Conservation (phyloP, 2,113 vertebrate species). For the Anolis carolinensis region DNA sequence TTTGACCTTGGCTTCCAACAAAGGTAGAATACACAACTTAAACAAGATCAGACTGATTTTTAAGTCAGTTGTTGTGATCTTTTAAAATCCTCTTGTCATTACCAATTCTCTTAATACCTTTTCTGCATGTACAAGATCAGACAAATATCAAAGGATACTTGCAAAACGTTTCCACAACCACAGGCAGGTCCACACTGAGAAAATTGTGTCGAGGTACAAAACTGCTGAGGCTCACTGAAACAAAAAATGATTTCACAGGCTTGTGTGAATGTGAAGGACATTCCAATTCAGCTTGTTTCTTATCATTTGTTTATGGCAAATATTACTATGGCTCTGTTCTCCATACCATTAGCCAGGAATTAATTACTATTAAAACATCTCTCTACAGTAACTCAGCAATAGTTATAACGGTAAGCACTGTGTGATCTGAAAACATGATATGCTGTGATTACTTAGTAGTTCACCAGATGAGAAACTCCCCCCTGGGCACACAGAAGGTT, state of each 20-base stretch:
- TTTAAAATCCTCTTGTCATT: neutral
- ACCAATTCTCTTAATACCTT: neutral
- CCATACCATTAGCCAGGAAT: conserved; percentile 3
- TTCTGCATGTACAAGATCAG: conserved; percentile 47
- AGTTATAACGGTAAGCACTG: neutral
- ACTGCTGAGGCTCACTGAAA: conserved; percentile 93
- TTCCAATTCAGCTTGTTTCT: conserved; percentile 25
- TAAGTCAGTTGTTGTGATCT: neutral
- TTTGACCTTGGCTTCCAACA: neutral
- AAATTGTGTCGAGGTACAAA: conserved; percentile 92
- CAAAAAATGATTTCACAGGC: neutral
- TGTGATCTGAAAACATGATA: conserved; percentile 15
- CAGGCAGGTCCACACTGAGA: conserved; percentile 90
- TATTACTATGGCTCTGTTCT: conserved; percentile 1
- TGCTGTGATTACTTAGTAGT: conserved; percentile 23
- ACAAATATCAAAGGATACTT: conserved; percentile 92
- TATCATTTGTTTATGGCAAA: conserved; percentile 15
- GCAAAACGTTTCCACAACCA: conserved; percentile 95
- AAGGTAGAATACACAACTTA: neutral
- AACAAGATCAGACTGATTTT: neutral
- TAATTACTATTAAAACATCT: neutral
- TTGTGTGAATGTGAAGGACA: conserved; percentile 31
- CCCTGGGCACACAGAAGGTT: too few species aligned
- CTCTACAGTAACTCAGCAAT: neutral
- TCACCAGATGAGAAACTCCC: too few species aligned